Conservation (phyloP, 2,113 vertebrate species). For the Lagopus muta region DNA sequence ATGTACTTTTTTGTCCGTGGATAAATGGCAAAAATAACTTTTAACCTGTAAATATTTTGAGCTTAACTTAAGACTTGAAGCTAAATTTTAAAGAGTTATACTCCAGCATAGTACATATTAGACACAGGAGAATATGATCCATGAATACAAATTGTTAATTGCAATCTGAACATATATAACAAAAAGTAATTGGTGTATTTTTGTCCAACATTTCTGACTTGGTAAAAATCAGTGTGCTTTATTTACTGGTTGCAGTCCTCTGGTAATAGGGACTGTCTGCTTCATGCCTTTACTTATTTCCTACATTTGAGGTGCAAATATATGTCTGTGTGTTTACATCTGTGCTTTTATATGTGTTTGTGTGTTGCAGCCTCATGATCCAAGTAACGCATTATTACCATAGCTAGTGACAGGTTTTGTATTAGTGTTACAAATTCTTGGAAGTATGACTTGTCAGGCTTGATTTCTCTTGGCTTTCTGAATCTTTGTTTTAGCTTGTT, state of each 20-base stretch:
- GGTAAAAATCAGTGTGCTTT: neutral
- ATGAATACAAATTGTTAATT: neutral
- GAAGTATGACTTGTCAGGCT: neutral
- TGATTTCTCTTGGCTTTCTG: neutral
- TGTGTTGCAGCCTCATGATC: neutral
- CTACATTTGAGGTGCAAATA: neutral
- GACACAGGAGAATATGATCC: neutral
- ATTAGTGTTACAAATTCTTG: neutral
- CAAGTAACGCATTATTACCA: neutral
- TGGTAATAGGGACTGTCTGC: neutral
- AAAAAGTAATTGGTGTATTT: neutral
- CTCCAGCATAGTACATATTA: neutral
- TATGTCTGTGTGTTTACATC: neutral
- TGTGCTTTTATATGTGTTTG: neutral
- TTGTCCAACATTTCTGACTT: neutral
- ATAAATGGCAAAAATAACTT: neutral
- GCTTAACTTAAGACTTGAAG: neutral
- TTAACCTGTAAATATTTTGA: neutral
- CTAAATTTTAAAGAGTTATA: neutral
- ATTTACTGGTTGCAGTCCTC: neutral
- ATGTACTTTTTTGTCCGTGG: neutral
- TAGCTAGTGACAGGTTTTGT: neutral
- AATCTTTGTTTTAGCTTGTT: neutral
- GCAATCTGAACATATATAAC: neutral
- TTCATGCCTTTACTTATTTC: neutral